Percentiles rank a stretch among this genome's conserved stretches.
Evolutionary conservation across 2,888 invertebrate species (phyloP).

Genomic region (Cheiracanthium punctorium): DNA sequence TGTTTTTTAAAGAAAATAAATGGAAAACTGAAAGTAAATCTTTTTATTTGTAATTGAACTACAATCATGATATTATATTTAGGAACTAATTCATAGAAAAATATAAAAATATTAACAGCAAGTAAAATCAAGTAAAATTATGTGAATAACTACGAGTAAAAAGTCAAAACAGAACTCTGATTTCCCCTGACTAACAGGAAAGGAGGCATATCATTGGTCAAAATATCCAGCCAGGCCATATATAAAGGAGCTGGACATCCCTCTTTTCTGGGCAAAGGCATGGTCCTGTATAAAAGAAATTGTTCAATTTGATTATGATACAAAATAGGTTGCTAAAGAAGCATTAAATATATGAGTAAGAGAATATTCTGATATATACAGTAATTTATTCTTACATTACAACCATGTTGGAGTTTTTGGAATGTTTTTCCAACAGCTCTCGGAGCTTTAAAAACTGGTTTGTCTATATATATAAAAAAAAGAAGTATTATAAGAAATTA

Average conservation of each 20-base stretch:
- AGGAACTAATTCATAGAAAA: too few relatives aligned
- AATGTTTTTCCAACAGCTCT: conserved; percentile 89
- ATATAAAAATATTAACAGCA: too few relatives aligned
- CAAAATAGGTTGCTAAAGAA: too few relatives aligned
- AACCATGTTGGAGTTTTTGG: conserved; percentile 87
- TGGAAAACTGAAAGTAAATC: too few relatives aligned
- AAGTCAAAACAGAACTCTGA: conserved; percentile 79
- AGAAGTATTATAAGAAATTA: too few relatives aligned
- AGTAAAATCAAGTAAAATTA: too few relatives aligned
- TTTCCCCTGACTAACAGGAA: conserved; percentile 82
- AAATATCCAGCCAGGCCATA: conserved; percentile 96
- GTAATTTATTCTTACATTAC: conserved; percentile 90
- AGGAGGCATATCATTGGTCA: conserved; percentile 92
- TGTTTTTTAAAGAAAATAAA: too few relatives aligned
- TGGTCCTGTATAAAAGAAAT: conserved; percentile 83
- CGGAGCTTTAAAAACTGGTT: conserved; percentile 91
- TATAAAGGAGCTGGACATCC: conserved; percentile 92
- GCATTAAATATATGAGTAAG: too few relatives aligned
- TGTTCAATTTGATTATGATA: too few relatives aligned
- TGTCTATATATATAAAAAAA: conserved; percentile 78
- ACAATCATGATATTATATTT: too few relatives aligned
- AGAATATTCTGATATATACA: too few relatives aligned
- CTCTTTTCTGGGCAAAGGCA: conserved; percentile 94
- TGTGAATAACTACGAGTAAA: conserved; percentile 78
- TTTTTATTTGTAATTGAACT: too few relatives aligned